Evolutionary conservation across 2,113 vertebrate species (phyloP), one percentile per base, ranked within the genome.

Genomic region (Notothenia rossii): DNA sequence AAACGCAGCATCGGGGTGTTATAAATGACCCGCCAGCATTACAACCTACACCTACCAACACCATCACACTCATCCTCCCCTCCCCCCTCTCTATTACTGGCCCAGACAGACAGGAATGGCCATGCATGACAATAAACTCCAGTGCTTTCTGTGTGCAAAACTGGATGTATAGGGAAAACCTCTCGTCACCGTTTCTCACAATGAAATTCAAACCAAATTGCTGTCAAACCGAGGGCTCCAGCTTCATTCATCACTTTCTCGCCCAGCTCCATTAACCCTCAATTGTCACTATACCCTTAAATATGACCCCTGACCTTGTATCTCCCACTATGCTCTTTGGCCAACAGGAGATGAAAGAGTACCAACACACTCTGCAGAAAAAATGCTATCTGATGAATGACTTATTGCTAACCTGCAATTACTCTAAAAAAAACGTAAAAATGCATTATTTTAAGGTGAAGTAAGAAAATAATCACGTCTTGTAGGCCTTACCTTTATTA

Each of bases 21-120:
- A 92, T 88, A 89, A 92, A 93, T 70, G 69, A 90, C 77, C 72
- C 82, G 77, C 79, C 77, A 72, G 33, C 55, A 55, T 81, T 62
- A 84, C 70, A 86, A 76, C 56, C 46, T 72, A 72, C 67, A 82
- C 54, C 78, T 54, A 87, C 60, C 63, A 54, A 62, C 74, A 76
- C 67, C 75, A 14, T 54, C 10, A 10, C 63, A 2, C n/a, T 60
- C 46, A n/a, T 71, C 18, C 25, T 53, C 79, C 69, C 72, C 40
- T 81, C 69, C 84, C 83, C 73, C 82, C 17, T 40, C 0, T 73
- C 63, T 20, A 73, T 88, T 63, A 79, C 60, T 14, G 59, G 65
- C 29, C 70, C 74, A 89, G 90, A 86, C 77, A 78, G 78, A 49
- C 79, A 85, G 50, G 74, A 65, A 81, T 84, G 81, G 81, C 40